These are phyloP conservation scores for Eucriotettix oculatus DNA, from an alignment of 2,888 invertebrate species.

Conservation along the genomic window DNA sequence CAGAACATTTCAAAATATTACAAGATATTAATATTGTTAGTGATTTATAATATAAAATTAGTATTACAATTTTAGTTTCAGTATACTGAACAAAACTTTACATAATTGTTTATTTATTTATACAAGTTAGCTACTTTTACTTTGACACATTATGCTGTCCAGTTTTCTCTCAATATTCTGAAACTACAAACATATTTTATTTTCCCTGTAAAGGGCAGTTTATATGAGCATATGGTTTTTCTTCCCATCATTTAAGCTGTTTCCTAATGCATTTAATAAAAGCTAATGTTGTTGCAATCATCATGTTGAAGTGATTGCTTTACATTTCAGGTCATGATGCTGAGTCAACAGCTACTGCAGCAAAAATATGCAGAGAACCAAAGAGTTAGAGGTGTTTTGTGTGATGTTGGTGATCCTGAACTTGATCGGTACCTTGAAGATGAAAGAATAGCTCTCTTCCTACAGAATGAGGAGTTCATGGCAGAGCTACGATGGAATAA, in stretches of 20 bases:
- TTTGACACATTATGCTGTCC: no score
- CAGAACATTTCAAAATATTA: no score
- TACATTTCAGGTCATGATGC: conserved; percentile 11
- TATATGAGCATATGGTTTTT: neutral
- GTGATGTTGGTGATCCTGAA: conserved; percentile 24
- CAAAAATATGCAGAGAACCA: conserved; percentile 29
- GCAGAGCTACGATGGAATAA: conserved; percentile 30
- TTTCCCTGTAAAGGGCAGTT: neutral
- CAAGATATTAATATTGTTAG: no score
- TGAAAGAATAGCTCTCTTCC: conserved; percentile 32
- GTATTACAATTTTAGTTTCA: no score
- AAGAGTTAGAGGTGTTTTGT: conserved; percentile 21
- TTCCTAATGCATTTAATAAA: no score
- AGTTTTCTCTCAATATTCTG: neutral
- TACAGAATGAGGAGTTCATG: conserved; percentile 38
- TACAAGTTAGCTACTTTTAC: no score
- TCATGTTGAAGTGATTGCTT: neutral
- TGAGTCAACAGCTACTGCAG: conserved; percentile 21
- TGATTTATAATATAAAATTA: no score
- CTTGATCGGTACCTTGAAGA: conserved; percentile 31
- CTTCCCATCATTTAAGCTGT: no score
- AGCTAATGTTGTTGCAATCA: neutral
- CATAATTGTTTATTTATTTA: no score
- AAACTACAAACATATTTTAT: neutral
- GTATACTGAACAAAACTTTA: no score